phyloP scores from a whole-genome alignment of 2,113 vertebrate genomes.

The Tragulus kanchil region DNA sequence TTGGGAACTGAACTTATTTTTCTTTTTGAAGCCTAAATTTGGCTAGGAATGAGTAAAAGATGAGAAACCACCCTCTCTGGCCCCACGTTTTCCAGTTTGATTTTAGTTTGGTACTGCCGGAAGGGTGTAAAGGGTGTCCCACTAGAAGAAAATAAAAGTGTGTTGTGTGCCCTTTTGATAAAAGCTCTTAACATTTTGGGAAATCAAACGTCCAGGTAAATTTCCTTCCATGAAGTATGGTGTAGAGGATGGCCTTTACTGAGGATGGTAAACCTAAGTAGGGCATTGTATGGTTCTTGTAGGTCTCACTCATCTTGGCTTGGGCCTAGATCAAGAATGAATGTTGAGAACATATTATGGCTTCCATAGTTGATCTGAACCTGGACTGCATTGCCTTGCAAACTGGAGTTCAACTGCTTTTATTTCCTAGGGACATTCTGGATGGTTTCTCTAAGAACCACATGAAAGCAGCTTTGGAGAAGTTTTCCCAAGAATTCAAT shows the following conservation, averaged over 20 bases:
- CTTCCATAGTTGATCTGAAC: constrained; percentile 27
- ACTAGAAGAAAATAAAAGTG: background rate
- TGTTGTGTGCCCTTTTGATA: background rate
- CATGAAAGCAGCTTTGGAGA: constrained; percentile 55
- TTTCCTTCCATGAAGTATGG: constrained; percentile 47
- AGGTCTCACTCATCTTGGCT: constrained; percentile 28
- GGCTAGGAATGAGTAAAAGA: constrained; percentile 41
- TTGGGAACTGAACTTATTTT: constrained; percentile 27
- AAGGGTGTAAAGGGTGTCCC: background rate
- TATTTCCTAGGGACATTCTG: constrained; percentile 61
- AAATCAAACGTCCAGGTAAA: constrained; percentile 29
- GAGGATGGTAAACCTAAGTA: constrained; percentile 59
- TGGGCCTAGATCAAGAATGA: constrained; percentile 55
- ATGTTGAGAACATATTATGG: background rate
- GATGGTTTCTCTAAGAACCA: constrained; percentile 57
- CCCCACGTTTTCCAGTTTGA: background rate
- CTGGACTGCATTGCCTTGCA: background rate
- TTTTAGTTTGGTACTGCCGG: background rate
- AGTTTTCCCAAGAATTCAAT: constrained; percentile 45
- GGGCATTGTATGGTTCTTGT: constrained; percentile 43
- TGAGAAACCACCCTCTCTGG: background rate
- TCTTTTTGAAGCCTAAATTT: constrained; percentile 22
- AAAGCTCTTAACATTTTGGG: background rate
- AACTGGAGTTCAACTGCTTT: constrained; percentile 40
- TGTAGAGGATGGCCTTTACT: constrained; percentile 6